These are phyloP conservation scores for Prenolepis imparis DNA, from an alignment of 2,888 invertebrate species.

Conservation along the genomic window DNA sequence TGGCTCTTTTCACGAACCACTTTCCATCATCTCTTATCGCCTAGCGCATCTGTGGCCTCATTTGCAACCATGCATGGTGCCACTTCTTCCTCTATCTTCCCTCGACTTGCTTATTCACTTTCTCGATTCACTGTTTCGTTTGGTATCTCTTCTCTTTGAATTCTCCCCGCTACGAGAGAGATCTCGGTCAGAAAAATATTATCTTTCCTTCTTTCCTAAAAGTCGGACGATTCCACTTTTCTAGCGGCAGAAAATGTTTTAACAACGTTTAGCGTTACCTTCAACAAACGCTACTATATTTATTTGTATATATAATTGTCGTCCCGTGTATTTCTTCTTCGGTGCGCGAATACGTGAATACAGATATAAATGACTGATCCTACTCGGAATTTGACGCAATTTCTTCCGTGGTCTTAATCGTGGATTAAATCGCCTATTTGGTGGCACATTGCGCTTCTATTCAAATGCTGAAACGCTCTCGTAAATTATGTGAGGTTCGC, in stretches of 20 bases:
- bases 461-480: slow-evolving; percentile 49
- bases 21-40: slow-evolving; percentile 83
- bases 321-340: not conserved
- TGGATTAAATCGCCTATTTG: slow-evolving; percentile 53
- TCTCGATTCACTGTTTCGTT: slow-evolving; percentile 34
- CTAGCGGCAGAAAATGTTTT: not conserved
- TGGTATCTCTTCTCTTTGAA: slow-evolving; percentile 61
- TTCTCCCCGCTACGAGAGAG: slow-evolving; percentile 34
- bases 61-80: slow-evolving; percentile 81
- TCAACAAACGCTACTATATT: not conserved
- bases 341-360: not conserved
- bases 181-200: slow-evolving; percentile 51
- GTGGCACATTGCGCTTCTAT: slow-evolving; percentile 39
- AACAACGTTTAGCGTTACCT: slow-evolving; percentile 10
- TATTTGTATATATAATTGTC: not conserved
- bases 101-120: slow-evolving; percentile 45
- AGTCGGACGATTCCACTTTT: slow-evolving; percentile 5
- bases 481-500: slow-evolving; percentile 50
- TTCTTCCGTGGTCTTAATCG: slow-evolving; percentile 45
- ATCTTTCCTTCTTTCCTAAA: not conserved
- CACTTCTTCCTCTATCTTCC: slow-evolving; percentile 56
- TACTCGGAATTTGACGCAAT: slow-evolving; percentile 40
- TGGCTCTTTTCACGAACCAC: slow-evolving; percentile 82
- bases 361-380: slow-evolving; percentile 12
- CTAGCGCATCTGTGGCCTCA: slow-evolving; percentile 82